Conservation (phyloP, 2,888 invertebrate species). For the Clanis bilineata region DNA sequence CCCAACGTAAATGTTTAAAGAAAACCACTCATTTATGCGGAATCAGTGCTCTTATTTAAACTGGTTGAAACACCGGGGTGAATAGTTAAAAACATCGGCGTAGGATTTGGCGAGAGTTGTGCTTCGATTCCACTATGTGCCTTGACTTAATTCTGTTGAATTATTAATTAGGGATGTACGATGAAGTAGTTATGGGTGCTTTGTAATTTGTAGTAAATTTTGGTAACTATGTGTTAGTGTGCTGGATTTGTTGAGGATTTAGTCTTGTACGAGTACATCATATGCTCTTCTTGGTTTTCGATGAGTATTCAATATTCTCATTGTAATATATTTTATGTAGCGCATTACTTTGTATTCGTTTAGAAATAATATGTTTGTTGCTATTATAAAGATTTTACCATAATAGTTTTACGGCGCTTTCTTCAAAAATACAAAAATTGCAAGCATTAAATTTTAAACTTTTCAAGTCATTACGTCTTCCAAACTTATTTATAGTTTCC, state of each 20-base stretch:
- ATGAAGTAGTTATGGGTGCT: conserved; percentile 26
- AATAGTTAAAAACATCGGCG: conserved; percentile 47
- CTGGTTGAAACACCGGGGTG: conserved; percentile 46
- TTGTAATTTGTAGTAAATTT: conserved; percentile 15
- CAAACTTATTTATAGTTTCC: background rate
- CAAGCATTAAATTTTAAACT: background rate
- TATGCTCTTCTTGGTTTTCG: too few species aligned
- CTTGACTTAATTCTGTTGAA: conserved; percentile 32
- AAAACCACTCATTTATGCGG: conserved; percentile 35
- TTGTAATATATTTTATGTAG: too few species aligned
- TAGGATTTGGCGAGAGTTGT: conserved; percentile 50
- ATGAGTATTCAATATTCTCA: too few species aligned
- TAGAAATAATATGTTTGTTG: too few species aligned
- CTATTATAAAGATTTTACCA: too few species aligned
- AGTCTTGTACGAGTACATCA: background rate
- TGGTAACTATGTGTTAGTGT: background rate
- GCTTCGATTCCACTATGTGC: conserved; percentile 21
- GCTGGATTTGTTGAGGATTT: background rate
- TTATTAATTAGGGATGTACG: conserved; percentile 37
- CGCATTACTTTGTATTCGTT: too few species aligned
- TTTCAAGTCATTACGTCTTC: background rate
- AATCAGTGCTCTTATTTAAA: conserved; percentile 44
- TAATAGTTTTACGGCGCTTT: background rate
- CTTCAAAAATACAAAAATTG: background rate
- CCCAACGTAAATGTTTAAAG: conserved; percentile 15